Evolutionary conservation across 2,113 vertebrate genomes (phyloP).

Genomic region (Sardina pilchardus): DNA sequence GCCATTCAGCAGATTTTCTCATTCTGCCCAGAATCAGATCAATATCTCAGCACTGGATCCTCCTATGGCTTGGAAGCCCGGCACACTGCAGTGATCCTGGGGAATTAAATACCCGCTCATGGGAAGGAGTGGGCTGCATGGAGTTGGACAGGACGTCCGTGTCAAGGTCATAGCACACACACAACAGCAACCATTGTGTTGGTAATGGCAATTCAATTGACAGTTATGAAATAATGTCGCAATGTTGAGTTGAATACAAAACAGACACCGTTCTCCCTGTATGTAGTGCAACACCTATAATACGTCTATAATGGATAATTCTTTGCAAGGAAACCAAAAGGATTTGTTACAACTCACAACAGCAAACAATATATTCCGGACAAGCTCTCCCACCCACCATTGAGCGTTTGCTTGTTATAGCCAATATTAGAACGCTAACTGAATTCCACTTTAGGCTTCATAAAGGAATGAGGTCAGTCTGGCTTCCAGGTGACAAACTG

Average conservation of each 20-base stretch:
- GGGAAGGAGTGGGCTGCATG: not conserved
- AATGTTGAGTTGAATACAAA: not conserved
- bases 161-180: slow-evolving; percentile 25
- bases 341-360: not conserved
- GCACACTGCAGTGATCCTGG: slow-evolving; percentile 18
- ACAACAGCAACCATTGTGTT: not conserved
- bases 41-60: slow-evolving; percentile 30
- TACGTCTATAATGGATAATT: not conserved
- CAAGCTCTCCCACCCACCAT: not conserved
- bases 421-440: not conserved
- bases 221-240: not conserved
- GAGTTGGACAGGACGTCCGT: slow-evolving; percentile 7
- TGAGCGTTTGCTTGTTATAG: not conserved
- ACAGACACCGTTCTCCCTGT: not conserved
- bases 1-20: slow-evolving; percentile 40
- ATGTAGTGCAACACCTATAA: not conserved
- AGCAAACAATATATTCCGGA: not conserved
- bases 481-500: slow-evolving; percentile 11
- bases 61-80: slow-evolving; percentile 24
- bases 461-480: slow-evolving; percentile 22
- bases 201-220: not conserved
- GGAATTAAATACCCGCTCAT: slow-evolving; percentile 35
- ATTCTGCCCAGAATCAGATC: slow-evolving; percentile 37
- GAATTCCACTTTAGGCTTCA: not conserved
- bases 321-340: not conserved